Conservation (phyloP, 2,797 vertebrate species). For the Mormyrops attenuatus region DNA sequence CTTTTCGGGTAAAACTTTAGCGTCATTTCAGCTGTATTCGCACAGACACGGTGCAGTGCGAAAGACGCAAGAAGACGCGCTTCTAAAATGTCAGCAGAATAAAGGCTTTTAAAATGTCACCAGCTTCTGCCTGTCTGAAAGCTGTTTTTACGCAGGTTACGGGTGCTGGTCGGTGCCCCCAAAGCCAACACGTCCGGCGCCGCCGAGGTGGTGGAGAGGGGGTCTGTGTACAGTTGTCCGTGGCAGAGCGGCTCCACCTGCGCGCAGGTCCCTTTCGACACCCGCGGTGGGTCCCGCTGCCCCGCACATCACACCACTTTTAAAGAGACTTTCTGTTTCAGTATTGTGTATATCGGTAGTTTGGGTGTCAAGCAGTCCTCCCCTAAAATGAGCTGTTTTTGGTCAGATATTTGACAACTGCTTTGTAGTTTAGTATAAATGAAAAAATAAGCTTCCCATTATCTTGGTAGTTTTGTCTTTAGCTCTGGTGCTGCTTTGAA, state of each 20-base stretch:
- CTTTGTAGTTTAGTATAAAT: not conserved
- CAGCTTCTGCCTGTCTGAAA: not conserved
- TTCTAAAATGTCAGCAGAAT: not conserved
- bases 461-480: not conserved
- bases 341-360: not conserved
- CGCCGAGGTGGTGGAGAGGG: slow-evolving; percentile 52
- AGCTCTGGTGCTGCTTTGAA: not conserved
- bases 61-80: not conserved
- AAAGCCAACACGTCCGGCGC: slow-evolving; percentile 52
- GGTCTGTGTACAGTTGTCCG: slow-evolving; percentile 64
- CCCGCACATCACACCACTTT: not conserved
- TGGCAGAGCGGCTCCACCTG: slow-evolving; percentile 47
- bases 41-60: not conserved
- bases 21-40: not conserved
- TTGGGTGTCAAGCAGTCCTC: not conserved
- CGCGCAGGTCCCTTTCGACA: slow-evolving; percentile 56
- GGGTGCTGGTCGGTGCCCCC: slow-evolving; percentile 63
- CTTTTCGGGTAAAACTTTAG: not conserved
- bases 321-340: not conserved
- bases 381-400: not conserved
- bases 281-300: slow-evolving; percentile 45
- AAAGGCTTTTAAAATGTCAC: not conserved
- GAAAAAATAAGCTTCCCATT: not conserved
- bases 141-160: slow-evolving; percentile 44
- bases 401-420: not conserved